Conservation (phyloP, 2,113 vertebrate species). For the Pelmatolapia mariae region DNA sequence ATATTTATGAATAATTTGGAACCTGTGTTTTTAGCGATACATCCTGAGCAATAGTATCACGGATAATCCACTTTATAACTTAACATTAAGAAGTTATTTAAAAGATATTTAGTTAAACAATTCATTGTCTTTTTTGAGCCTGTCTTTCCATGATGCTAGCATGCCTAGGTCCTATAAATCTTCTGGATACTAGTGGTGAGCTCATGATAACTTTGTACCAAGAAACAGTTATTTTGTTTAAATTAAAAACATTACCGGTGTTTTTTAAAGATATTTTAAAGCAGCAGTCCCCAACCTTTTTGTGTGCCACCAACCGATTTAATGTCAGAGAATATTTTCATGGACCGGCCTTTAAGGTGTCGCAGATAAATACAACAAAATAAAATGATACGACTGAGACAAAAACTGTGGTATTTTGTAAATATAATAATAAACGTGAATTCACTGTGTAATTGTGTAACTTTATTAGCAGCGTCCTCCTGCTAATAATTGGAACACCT, state of each 20-base stretch:
- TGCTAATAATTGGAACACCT: not conserved
- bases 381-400: accelerated
- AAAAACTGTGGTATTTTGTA: not conserved
- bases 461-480: not conserved
- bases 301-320: not conserved
- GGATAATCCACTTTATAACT: not conserved
- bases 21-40: not conserved
- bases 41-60: not conserved
- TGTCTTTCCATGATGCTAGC: not conserved
- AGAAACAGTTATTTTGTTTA: not conserved
- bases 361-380: not conserved
- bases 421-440: not conserved
- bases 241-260: not conserved
- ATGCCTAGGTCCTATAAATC: not conserved
- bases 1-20: not conserved
- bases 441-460: not conserved
- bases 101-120: not conserved
- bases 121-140: not conserved
- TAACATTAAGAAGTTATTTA: not conserved
- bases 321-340: not conserved
- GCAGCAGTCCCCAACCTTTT: not conserved
- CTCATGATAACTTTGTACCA: not conserved
- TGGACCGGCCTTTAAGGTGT: not conserved
- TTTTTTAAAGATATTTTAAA: not conserved
- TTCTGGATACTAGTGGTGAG: not conserved